Base-by-base conservation (phyloP, 2,888 invertebrate species). In the Perizoma flavofasciatum region DNA sequence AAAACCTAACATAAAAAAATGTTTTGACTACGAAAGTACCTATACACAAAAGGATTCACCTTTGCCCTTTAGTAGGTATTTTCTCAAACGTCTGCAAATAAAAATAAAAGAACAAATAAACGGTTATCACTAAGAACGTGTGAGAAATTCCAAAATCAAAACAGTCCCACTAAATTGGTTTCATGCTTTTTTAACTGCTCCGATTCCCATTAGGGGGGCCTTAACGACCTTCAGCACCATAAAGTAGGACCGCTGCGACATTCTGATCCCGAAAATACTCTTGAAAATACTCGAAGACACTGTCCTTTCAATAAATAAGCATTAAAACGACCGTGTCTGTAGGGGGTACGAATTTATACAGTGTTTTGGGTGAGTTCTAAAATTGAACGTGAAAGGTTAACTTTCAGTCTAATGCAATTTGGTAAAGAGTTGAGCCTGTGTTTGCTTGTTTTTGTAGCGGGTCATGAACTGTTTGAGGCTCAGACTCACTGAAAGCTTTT, bases 301-400 rank as follows among this genome's bases (percentile, higher is more conserved):
- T 75, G 78, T 76, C 81, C 82, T 86, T 84, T 85, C 89, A 81
- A 89, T 91, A 91, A 91, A 91, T 91, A 91, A 89, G 88, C 88
- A 89, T 91, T 91, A 88, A 85, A 86, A 82, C 73, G 71, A 62
- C 35, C 47, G 72, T 71, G 78, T 75, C 76, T 78, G 72, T 73
- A 71, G 65, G 52, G 59, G 61, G 57, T 62, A 44, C 48, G 59
- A 63, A 70, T 65, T 68, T 68, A 70, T 68, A 56, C 41, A 44
- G 54, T 41, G 59, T 65, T 69, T 69, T 67, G 62, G 71, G 60
- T 44, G 45, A 57, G 53, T 22, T 22, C 60, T 11, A 53, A 57
- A 61, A 54, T 61, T 57, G 53, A 5, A 54, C 47, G 49, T 22
- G 50, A 55, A 50, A 45, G 54, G 55, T 51, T 46, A 62, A 62